Conservation (phyloP, 2,888 invertebrate species). For the Phyllotreta striolata region DNA sequence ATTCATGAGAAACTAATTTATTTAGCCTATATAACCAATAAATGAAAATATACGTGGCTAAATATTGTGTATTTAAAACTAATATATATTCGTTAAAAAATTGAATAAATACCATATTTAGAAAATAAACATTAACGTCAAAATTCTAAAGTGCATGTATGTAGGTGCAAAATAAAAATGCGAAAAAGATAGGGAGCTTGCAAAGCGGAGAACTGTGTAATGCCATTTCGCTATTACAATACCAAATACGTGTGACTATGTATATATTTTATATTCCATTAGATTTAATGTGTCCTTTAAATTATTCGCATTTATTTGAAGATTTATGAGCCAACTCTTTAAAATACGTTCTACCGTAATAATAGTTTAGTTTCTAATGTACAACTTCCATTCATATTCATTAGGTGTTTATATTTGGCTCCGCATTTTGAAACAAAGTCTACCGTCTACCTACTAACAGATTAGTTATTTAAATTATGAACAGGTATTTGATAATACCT, state of each 20-base stretch:
- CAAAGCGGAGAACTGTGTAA: slow-evolving; percentile 5
- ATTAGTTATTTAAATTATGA: too few species aligned
- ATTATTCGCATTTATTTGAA: slow-evolving; percentile 6
- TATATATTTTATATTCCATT: slow-evolving; percentile 10
- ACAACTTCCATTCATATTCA: slow-evolving; percentile 20
- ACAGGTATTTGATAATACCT: too few species aligned
- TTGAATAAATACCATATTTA: too few species aligned
- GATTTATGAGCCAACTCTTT: slow-evolving; percentile 5
- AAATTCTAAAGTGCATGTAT: too few species aligned
- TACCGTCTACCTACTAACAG: too few species aligned
- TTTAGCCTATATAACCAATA: too few species aligned
- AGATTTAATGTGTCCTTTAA: slow-evolving; percentile 11
- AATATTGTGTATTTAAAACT: too few species aligned
- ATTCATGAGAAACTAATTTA: too few species aligned
- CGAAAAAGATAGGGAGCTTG: background rate
- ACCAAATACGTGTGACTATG: slow-evolving; percentile 12
- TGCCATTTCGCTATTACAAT: background rate
- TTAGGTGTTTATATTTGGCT: slow-evolving; percentile 15
- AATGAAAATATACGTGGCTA: too few species aligned
- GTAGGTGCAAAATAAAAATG: background rate
- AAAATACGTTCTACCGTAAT: slow-evolving; percentile 13
- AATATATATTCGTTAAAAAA: too few species aligned
- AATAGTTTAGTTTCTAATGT: slow-evolving; percentile 14
- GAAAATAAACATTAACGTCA: too few species aligned
- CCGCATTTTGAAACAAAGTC: slow-evolving; percentile 10